Evolutionary conservation across 1,140 invertebrate species (phyloP).

Genomic region (Temnothorax nylanderi): DNA sequence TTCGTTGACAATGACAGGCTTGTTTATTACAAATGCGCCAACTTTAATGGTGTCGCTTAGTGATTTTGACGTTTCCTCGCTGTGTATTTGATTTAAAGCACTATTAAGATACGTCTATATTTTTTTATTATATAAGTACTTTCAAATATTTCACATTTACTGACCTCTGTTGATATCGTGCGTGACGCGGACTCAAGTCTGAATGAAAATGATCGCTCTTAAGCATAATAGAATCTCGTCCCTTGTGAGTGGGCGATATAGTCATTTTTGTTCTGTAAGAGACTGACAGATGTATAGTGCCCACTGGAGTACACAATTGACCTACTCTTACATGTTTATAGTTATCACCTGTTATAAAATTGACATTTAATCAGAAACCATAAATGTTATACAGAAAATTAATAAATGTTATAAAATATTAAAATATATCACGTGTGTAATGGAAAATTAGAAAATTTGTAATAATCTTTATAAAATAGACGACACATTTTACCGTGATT

Average conservation of each 20-base stretch:
- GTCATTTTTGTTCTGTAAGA: slow-evolving; percentile 95
- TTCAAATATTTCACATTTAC: slow-evolving; percentile 10
- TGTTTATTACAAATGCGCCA: slow-evolving; percentile 90
- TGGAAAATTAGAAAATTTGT: neutral
- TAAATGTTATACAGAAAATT: neutral
- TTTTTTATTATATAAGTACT: neutral
- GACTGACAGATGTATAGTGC: slow-evolving; percentile 92
- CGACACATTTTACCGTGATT: too few species aligned
- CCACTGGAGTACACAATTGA: slow-evolving; percentile 93
- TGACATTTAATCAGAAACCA: neutral
- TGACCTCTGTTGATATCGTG: slow-evolving; percentile 87
- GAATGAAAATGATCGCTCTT: slow-evolving; percentile 96
- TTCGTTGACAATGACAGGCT: slow-evolving; percentile 85
- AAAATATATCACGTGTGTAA: neutral
- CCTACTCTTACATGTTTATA: slow-evolving; percentile 93
- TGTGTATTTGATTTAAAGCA: slow-evolving; percentile 75
- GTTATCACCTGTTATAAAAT: slow-evolving; percentile 86
- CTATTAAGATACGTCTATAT: neutral
- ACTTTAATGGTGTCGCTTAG: slow-evolving; percentile 89
- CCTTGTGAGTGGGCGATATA: slow-evolving; percentile 92
- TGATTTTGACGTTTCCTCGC: slow-evolving; percentile 86
- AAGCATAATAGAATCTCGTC: slow-evolving; percentile 91
- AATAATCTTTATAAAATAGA: neutral
- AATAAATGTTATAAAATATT: neutral
- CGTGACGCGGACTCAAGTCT: slow-evolving; percentile 90